phyloP scores from a whole-genome alignment of 2,113 vertebrate species.

The Elaphurus davidianus region DNA sequence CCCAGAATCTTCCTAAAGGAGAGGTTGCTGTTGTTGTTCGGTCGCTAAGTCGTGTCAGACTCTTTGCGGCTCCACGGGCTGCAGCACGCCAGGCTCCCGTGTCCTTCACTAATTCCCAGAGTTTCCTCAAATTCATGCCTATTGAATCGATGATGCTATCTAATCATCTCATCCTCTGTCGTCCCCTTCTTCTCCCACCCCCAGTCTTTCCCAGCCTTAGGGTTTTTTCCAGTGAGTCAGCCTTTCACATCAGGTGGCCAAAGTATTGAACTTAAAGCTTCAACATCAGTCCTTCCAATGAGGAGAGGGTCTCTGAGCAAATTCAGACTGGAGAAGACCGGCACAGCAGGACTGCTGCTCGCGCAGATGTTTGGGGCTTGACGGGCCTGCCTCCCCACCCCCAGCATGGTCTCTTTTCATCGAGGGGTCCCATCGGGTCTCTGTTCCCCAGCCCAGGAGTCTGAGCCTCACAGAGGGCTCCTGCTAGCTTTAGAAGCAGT shows the following conservation, averaged over 20 bases:
- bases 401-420: accelerated
- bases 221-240: neutral
- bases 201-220: neutral
- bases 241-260: neutral
- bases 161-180: neutral
- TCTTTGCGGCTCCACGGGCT: neutral
- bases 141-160: neutral
- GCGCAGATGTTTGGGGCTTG: neutral
- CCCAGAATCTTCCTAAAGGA: neutral
- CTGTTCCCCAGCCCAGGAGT: neutral
- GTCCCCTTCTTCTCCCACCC: neutral
- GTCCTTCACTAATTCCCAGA: neutral
- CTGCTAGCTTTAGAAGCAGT: neutral
- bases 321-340: accelerated
- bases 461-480: neutral
- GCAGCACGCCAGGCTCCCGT: neutral
- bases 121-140: neutral
- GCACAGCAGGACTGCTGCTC: accelerated
- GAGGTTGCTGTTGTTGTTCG: accelerated
- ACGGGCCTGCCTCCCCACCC: accelerated
- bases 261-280: neutral
- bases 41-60: neutral
- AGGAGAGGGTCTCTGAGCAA: neutral
- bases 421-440: too few species aligned
- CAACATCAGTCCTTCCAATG: accelerated